Percentiles rank a stretch among this genome's conserved stretches.
Conservation (phyloP, 2,888 invertebrate species). For the Zygogramma bicolorata region DNA sequence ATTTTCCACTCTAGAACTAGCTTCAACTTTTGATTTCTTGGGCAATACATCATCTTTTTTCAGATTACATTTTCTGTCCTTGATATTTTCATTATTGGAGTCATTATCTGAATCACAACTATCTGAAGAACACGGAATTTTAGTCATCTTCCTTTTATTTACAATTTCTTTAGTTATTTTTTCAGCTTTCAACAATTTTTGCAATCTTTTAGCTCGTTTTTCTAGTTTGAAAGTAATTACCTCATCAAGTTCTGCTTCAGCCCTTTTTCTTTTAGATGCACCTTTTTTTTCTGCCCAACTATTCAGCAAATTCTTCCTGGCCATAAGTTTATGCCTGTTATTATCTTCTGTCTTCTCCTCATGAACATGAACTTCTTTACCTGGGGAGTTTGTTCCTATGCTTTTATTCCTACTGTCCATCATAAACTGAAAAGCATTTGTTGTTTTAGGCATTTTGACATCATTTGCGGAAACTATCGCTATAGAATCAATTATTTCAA, state of each 20-base stretch:
- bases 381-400: conserved; percentile 75
- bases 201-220: conserved; percentile 73
- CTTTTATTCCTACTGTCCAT: conserved; percentile 77
- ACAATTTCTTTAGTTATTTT: conserved; percentile 4
- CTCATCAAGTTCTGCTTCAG: conserved; percentile 71
- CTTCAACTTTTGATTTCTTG: background rate
- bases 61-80: conserved; percentile 2
- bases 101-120: conserved; percentile 34
- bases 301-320: conserved; percentile 70
- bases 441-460: background rate
- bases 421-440: conserved; percentile 75
- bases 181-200: conserved; percentile 63
- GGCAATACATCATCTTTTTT: background rate
- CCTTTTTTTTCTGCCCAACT: conserved; percentile 77
- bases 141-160: conserved; percentile 19
- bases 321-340: conserved; percentile 51
- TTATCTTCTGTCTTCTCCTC: conserved; percentile 54
- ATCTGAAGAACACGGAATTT: background rate
- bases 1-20: background rate
- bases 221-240: conserved; percentile 72
- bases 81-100: conserved; percentile 23
- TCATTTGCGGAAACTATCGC: too few relatives aligned
- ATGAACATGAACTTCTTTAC: conserved; percentile 67
- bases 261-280: conserved; percentile 70
- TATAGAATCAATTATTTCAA: too few relatives aligned